These are phyloP conservation scores for Ornithoptera alexandrae DNA, from an alignment of 2,888 invertebrate genomes.

Conservation along the genomic window DNA sequence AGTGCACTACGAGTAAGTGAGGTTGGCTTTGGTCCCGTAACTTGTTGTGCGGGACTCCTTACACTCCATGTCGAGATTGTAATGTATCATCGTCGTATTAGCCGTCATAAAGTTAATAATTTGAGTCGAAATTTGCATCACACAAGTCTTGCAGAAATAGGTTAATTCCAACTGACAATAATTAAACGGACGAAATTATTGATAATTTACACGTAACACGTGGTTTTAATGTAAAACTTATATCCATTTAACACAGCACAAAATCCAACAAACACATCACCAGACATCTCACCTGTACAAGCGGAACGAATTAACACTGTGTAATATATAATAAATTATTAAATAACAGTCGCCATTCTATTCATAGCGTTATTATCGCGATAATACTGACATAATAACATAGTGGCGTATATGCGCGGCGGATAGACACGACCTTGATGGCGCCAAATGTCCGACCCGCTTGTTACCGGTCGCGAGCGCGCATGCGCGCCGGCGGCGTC, in stretches of 20 bases:
- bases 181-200: too few relatives aligned
- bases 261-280: background rate
- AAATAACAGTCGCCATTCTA: slow-evolving; percentile 14
- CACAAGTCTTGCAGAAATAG: too few relatives aligned
- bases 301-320: background rate
- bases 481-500: background rate
- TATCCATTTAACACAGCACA: background rate
- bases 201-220: too few relatives aligned
- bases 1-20: too few relatives aligned
- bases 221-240: too few relatives aligned
- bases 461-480: background rate
- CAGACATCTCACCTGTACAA: background rate
- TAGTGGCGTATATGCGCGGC: slow-evolving; percentile 20
- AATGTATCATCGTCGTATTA: too few relatives aligned
- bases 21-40: too few relatives aligned
- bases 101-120: too few relatives aligned
- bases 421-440: slow-evolving; percentile 18
- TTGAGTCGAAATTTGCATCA: too few relatives aligned
- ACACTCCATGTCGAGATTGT: too few relatives aligned
- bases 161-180: too few relatives aligned
- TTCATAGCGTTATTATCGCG: slow-evolving; percentile 22
- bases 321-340: background rate
- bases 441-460: slow-evolving; percentile 15
- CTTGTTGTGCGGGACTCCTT: too few relatives aligned
- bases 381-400: slow-evolving; percentile 29